Evolutionary conservation across 2,888 invertebrate species (phyloP).

Genomic region (Oscheius sp.): DNA sequence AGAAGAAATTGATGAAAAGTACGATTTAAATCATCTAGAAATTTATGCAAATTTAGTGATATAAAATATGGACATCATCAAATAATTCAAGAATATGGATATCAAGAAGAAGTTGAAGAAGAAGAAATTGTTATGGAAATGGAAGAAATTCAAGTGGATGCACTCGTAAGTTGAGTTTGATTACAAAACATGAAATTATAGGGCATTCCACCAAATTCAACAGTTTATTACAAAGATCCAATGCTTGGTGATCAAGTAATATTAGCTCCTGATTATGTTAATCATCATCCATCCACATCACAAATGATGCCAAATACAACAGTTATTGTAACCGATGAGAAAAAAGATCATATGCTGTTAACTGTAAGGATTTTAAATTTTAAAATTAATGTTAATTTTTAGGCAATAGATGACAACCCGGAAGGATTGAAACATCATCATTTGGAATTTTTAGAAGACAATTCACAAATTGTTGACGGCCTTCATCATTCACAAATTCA

Average conservation of each 20-base stretch:
- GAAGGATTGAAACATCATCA: not conserved
- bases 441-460: slow-evolving; percentile 22
- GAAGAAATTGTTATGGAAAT: slow-evolving; percentile 35
- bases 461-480: slow-evolving; percentile 31
- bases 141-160: not conserved
- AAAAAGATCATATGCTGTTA: not conserved
- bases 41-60: not conserved
- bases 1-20: slow-evolving; percentile 9
- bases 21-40: not conserved
- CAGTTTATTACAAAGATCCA: not conserved
- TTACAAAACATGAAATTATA: too few species aligned
- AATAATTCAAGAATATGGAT: slow-evolving; percentile 36
- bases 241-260: not conserved
- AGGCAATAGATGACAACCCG: slow-evolving; percentile 16
- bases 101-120: slow-evolving; percentile 35
- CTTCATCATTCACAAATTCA: not conserved
- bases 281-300: not conserved
- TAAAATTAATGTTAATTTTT: not conserved
- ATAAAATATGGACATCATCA: not conserved
- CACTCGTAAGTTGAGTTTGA: too few species aligned
- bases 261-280: too few species aligned
- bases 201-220: not conserved
- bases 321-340: not conserved
- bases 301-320: not conserved
- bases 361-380: not conserved